Percentiles rank a stretch among this genome's conserved stretches.
Conservation (phyloP, 2,797 vertebrate genomes). For the Phaenicophaeus curvirostris region DNA sequence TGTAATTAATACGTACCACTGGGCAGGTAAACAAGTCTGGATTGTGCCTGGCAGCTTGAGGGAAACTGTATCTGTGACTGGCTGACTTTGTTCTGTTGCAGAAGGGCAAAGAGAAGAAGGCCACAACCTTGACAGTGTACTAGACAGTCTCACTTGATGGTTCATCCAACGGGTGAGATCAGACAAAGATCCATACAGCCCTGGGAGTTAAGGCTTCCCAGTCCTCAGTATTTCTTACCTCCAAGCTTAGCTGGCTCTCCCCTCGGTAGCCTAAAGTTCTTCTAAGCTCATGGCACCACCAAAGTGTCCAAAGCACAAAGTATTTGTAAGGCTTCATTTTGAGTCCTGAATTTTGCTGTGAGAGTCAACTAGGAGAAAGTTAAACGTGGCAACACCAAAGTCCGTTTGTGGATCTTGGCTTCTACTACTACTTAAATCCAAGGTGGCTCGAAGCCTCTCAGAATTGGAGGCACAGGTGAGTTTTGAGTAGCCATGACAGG, state of each 20-base stretch:
- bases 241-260: neutral
- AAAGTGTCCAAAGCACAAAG: neutral
- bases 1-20: neutral
- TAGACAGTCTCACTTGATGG: neutral
- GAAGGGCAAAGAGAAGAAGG: neutral
- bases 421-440: rapidly evolving
- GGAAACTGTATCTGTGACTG: neutral
- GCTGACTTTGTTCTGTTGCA: neutral
- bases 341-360: neutral
- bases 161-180: neutral
- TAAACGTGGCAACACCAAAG: neutral
- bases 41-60: neutral
- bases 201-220: neutral
- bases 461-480: neutral
- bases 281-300: neutral
- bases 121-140: rapidly evolving
- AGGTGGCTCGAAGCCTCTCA: neutral
- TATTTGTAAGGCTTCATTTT: neutral
- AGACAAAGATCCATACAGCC: neutral
- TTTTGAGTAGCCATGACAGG: neutral
- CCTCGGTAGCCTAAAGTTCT: neutral
- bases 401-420: neutral
- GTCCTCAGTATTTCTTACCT: rapidly evolving
- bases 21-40: neutral
- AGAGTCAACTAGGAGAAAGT: neutral